Percentiles rank a stretch among this genome's conserved stretches.
Evolutionary conservation across 2,888 invertebrate species (phyloP).

Genomic region (Platycheirus albimanus): DNA sequence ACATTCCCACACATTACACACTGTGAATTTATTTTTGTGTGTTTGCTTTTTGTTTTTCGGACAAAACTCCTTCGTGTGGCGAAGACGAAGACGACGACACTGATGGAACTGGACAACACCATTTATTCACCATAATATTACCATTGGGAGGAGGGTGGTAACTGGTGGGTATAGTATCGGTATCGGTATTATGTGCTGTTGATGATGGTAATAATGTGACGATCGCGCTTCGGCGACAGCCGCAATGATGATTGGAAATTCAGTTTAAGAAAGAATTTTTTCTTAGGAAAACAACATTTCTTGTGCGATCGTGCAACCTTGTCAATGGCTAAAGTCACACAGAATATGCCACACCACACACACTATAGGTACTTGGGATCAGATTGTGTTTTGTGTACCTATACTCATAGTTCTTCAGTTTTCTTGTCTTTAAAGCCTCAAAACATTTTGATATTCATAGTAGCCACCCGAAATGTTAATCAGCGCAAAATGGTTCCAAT

Average conservation of each 20-base stretch:
- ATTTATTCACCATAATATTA: too few relatives aligned
- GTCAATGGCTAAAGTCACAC: constrained; percentile 73
- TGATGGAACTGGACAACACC: too few relatives aligned
- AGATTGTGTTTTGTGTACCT: constrained; percentile 16
- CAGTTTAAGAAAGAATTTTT: constrained; percentile 73
- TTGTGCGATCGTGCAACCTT: constrained; percentile 71
- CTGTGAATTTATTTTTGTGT: constrained; percentile 65
- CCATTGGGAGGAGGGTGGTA: constrained; percentile 31
- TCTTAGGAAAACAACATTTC: constrained; percentile 73
- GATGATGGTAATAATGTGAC: constrained; percentile 70
- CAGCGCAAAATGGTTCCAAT: constrained; percentile 69
- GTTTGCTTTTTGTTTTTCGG: constrained; percentile 29
- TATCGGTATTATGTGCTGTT: constrained; percentile 12
- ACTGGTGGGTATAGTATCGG: too few relatives aligned
- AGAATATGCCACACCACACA: constrained; percentile 38
- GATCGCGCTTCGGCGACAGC: constrained; percentile 59
- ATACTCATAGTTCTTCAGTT: constrained; percentile 16
- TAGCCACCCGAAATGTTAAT: constrained; percentile 71
- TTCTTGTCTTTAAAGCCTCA: constrained; percentile 13
- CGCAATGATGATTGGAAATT: constrained; percentile 71
- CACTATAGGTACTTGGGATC: constrained; percentile 32
- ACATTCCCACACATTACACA: constrained; percentile 79
- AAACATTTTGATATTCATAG: constrained; percentile 64
- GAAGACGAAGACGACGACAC: too few relatives aligned
- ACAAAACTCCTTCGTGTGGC: constrained; percentile 36